Conservation (phyloP, 2,797 vertebrate genomes). For the Protonibea diacanthus region DNA sequence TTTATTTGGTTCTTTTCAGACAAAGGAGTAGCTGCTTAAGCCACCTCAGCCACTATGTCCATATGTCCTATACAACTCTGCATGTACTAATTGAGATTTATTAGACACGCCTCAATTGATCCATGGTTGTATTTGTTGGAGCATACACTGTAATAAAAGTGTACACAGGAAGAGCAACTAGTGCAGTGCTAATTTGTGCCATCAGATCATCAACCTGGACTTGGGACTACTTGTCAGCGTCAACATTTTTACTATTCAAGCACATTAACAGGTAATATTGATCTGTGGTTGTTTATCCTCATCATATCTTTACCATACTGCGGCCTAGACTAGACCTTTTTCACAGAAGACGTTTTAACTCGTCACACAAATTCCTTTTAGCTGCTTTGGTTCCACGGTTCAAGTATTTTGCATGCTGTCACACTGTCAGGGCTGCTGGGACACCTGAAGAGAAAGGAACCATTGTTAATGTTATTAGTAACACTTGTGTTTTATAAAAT, state of each 20-base stretch:
- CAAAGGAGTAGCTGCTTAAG: not conserved
- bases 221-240: not conserved
- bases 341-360: slow-evolving; percentile 1
- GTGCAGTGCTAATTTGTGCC: not conserved
- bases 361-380: not conserved
- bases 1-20: not conserved
- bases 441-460: not conserved
- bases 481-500: not conserved
- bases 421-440: not conserved
- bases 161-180: not conserved
- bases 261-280: no score
- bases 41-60: not conserved
- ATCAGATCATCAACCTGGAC: not conserved
- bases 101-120: not conserved
- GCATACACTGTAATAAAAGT: not conserved
- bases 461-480: not conserved
- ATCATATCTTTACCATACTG: not conserved
- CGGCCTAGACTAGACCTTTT: not conserved
- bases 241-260: not conserved
- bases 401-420: not conserved
- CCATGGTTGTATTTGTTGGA: not conserved
- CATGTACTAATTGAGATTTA: not conserved
- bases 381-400: slow-evolving; percentile 2
- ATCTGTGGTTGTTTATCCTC: not conserved
- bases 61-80: not conserved